Conservation (phyloP, 64 coral and sea anemone genomes). For the Montipora foliosa region DNA sequence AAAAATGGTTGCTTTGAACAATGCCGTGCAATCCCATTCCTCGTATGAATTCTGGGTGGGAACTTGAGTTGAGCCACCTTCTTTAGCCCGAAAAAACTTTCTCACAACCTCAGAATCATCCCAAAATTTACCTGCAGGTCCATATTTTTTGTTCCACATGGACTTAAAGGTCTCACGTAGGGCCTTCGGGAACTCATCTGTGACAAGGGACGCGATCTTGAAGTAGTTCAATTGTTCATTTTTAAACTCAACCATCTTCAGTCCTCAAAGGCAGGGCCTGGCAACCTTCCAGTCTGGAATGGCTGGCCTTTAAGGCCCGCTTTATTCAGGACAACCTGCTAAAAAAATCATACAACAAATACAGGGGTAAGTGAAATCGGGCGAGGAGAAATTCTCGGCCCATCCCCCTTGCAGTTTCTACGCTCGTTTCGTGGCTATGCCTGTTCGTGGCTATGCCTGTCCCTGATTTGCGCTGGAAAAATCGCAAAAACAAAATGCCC, state of each 20-base stretch:
- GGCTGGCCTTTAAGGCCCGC: too few species aligned
- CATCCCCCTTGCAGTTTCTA: too few species aligned
- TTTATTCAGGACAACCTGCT: too few species aligned
- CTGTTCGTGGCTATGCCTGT: too few species aligned
- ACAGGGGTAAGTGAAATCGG: too few species aligned
- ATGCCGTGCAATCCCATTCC: neutral
- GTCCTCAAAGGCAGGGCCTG: too few species aligned
- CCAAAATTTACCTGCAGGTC: neutral
- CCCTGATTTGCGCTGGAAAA: too few species aligned
- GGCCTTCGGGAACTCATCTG: neutral
- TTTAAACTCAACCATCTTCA: neutral
- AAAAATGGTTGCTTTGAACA: neutral
- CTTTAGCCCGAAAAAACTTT: neutral
- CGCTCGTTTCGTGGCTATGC: too few species aligned
- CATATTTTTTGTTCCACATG: conserved; percentile 2
- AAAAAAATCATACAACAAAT: too few species aligned
- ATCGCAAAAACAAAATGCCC: too few species aligned
- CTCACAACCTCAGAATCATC: neutral
- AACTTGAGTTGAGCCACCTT: neutral
- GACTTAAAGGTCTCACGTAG: neutral
- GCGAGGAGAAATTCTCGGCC: too few species aligned
- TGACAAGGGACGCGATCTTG: neutral
- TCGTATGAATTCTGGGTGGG: neutral
- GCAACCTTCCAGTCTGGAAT: too few species aligned
- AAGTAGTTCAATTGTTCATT: neutral